These are phyloP conservation scores for Agrotis exclamationis DNA, from an alignment of 2,888 invertebrate species.

Conservation along the genomic window DNA sequence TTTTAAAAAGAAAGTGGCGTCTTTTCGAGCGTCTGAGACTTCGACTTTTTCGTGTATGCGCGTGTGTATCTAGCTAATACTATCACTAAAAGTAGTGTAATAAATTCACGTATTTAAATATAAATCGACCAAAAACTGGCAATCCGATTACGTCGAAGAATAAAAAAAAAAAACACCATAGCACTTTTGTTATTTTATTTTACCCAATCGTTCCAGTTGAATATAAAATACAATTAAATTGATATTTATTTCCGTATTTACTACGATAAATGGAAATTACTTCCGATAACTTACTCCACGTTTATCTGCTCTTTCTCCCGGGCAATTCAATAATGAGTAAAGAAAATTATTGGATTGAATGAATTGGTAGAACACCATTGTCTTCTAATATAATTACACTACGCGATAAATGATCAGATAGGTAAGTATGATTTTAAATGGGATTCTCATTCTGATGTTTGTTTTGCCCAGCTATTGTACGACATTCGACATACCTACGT, in stretches of 20 bases:
- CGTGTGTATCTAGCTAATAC: too few relatives aligned
- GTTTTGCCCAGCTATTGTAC: too few relatives aligned
- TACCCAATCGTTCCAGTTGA: not conserved
- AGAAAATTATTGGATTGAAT: not conserved
- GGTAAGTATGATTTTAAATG: too few relatives aligned
- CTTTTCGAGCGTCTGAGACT: too few relatives aligned
- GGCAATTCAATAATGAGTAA: not conserved
- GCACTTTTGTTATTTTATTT: not conserved
- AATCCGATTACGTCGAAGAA: conserved; percentile 2
- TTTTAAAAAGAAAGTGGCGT: too few relatives aligned
- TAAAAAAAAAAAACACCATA: not conserved
- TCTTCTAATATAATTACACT: not conserved
- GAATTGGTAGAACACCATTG: not conserved
- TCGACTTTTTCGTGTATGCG: too few relatives aligned
- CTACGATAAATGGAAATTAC: not conserved
- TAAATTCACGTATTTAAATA: too few relatives aligned
- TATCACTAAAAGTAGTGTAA: too few relatives aligned
- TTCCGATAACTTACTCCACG: not conserved
- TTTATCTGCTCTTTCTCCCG: not conserved
- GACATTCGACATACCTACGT: too few relatives aligned
- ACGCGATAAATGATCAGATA: too few relatives aligned
- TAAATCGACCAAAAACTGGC: too few relatives aligned
- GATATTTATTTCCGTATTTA: conserved; percentile 2
- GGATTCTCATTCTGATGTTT: too few relatives aligned
- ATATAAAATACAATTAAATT: not conserved